A percentile compares a stretch with the other conserved stretches of the same genome.
phyloP scores from a whole-genome alignment of 2,113 vertebrate species.

The Turnix velox region DNA sequence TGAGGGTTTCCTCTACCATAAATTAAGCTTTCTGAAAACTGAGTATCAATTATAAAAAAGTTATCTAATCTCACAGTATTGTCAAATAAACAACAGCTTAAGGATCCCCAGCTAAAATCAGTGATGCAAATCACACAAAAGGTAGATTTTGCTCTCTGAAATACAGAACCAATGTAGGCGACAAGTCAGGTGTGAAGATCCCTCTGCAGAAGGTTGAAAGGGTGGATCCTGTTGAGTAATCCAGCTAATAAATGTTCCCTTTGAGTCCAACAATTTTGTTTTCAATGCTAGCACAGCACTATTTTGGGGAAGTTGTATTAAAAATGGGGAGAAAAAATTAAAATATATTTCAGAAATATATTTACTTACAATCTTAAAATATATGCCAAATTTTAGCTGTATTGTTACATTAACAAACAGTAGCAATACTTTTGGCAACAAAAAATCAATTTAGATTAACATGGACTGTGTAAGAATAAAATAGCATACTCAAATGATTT shows the following conservation, averaged over 20 bases:
- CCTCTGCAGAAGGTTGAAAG: background rate
- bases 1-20: background rate
- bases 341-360: background rate
- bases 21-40: background rate
- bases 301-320: background rate
- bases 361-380: background rate
- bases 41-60: fast-evolving
- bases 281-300: background rate
- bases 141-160: background rate
- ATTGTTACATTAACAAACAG: background rate
- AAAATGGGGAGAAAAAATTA: background rate
- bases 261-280: background rate
- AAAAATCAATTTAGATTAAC: background rate
- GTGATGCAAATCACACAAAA: background rate
- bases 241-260: background rate
- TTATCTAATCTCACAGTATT: background rate
- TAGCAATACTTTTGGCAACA: background rate
- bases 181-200: background rate
- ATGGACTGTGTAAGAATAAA: background rate
- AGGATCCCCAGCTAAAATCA: background rate
- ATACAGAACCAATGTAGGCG: background rate
- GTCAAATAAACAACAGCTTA: background rate
- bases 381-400: background rate
- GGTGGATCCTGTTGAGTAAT: background rate
- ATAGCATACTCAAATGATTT: background rate